phyloP scores from a whole-genome alignment of 2,113 vertebrate species.

The Okapia johnstoni region DNA sequence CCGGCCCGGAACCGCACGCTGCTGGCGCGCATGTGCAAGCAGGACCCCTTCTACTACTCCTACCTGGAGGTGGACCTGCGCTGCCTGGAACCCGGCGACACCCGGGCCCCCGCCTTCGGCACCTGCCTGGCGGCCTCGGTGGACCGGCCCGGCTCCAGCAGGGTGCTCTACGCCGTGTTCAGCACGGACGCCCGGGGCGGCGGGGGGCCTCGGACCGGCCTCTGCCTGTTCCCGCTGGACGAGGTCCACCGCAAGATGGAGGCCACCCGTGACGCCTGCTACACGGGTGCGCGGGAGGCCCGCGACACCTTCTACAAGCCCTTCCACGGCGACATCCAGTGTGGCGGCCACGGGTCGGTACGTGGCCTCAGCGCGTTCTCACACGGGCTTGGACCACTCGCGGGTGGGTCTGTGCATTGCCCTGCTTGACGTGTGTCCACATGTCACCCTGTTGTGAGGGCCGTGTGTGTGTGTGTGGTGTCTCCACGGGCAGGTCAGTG shows the following conservation, averaged over 20 bases:
- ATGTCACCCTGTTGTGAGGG: fast-evolving
- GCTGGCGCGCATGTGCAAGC: slow-evolving; percentile 90
- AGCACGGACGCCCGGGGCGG: slow-evolving; percentile 82
- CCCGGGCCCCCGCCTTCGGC: slow-evolving; percentile 74
- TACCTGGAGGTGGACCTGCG: slow-evolving; percentile 94
- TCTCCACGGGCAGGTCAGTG: fast-evolving
- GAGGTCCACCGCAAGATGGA: slow-evolving; percentile 86
- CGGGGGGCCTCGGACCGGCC: slow-evolving; percentile 75
- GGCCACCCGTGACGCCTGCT: slow-evolving; percentile 86
- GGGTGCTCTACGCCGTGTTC: slow-evolving; percentile 90
- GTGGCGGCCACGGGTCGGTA: slow-evolving; percentile 72
- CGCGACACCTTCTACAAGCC: slow-evolving; percentile 85
- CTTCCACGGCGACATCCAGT: slow-evolving; percentile 80
- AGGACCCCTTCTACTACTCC: slow-evolving; percentile 91
- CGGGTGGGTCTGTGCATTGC: fast-evolving
- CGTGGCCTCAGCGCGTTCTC: background rate
- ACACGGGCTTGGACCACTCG: fast-evolving
- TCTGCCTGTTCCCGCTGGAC: slow-evolving; percentile 90
- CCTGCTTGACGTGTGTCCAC: fast-evolving
- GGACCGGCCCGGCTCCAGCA: slow-evolving; percentile 64
- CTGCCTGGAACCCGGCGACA: slow-evolving; percentile 76
- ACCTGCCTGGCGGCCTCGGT: slow-evolving; percentile 88
- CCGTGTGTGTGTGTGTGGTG: fast-evolving
- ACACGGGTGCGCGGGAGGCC: slow-evolving; percentile 68
- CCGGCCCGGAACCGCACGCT: slow-evolving; percentile 89